These are phyloP conservation scores for Leptopilina boulardi DNA, from an alignment of 1,140 invertebrate species.

Conservation along the genomic window DNA sequence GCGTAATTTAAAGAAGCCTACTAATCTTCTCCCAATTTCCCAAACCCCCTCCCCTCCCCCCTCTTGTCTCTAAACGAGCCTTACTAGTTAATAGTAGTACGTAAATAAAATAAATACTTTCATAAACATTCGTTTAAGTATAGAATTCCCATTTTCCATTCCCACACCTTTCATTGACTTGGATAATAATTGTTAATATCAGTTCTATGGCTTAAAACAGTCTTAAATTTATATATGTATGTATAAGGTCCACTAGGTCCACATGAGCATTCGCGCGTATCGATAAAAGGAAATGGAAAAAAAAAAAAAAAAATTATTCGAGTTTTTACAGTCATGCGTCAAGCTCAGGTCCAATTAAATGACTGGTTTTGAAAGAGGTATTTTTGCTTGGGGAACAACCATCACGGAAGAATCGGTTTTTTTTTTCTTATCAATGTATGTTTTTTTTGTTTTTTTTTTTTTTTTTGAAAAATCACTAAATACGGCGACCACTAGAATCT, in stretches of 20 bases:
- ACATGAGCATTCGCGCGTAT: slow-evolving; percentile 57
- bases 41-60: neutral
- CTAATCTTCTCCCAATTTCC: neutral
- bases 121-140: slow-evolving; percentile 44
- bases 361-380: slow-evolving; percentile 19
- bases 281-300: slow-evolving; percentile 42
- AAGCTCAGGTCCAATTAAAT: slow-evolving; percentile 29
- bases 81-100: slow-evolving; percentile 27
- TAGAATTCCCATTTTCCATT: slow-evolving; percentile 46
- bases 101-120: slow-evolving; percentile 55
- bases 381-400: slow-evolving; percentile 15
- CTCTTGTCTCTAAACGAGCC: slow-evolving; percentile 31
- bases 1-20: slow-evolving; percentile 38
- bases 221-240: slow-evolving; percentile 60
- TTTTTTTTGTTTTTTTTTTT: too few relatives aligned
- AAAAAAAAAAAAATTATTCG: slow-evolving; percentile 11
- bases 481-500: slow-evolving; percentile 27
- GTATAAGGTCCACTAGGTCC: slow-evolving; percentile 56
- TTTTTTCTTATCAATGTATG: too few relatives aligned
- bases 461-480: slow-evolving; percentile 8
- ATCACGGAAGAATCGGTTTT: slow-evolving; percentile 12
- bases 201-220: slow-evolving; percentile 69
- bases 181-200: slow-evolving; percentile 60
- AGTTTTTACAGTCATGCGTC: slow-evolving; percentile 30
- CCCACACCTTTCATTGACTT: slow-evolving; percentile 59